phyloP scores from a whole-genome alignment of 2,113 vertebrate species.

The Poeciliopsis prolifica region DNA sequence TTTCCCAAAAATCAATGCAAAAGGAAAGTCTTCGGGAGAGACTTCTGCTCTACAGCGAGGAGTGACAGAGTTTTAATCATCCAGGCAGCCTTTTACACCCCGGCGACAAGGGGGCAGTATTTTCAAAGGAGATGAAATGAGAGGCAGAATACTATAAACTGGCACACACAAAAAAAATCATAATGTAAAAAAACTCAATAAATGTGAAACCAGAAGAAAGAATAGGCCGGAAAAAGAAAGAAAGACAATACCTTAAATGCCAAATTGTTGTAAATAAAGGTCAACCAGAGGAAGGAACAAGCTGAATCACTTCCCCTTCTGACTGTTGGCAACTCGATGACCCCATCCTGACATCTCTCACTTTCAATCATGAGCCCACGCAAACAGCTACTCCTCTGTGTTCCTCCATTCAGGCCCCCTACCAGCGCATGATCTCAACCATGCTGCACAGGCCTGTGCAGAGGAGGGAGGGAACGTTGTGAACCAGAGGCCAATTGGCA shows the following conservation, averaged over 20 bases:
- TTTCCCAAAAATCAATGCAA: slow-evolving; percentile 45
- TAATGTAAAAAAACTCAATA: background rate
- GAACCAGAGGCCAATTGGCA: slow-evolving; percentile 22
- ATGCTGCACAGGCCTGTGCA: background rate
- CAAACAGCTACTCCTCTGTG: slow-evolving; percentile 10
- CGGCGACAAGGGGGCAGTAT: slow-evolving; percentile 25
- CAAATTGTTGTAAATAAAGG: background rate
- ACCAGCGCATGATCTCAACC: slow-evolving; percentile 12
- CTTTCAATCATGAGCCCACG: slow-evolving; percentile 11
- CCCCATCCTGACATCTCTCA: slow-evolving; percentile 15
- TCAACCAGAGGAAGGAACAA: background rate
- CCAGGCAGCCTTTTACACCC: slow-evolving; percentile 27
- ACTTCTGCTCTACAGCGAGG: slow-evolving; percentile 26
- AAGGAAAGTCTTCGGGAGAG: slow-evolving; percentile 30
- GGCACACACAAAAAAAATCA: too few relatives aligned
- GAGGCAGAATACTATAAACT: too few relatives aligned
- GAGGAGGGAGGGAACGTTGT: slow-evolving; percentile 4
- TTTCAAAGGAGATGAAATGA: slow-evolving; percentile 11
- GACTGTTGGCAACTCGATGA: slow-evolving; percentile 4
- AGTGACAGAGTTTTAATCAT: slow-evolving; percentile 58
- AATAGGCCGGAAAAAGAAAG: background rate
- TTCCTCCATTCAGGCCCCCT: slow-evolving; percentile 17
- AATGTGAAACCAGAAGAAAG: background rate
- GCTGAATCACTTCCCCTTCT: background rate
- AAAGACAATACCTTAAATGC: background rate